Conservation (phyloP, 2,888 invertebrate species). For the Drosophila pseudotalamancana region DNA sequence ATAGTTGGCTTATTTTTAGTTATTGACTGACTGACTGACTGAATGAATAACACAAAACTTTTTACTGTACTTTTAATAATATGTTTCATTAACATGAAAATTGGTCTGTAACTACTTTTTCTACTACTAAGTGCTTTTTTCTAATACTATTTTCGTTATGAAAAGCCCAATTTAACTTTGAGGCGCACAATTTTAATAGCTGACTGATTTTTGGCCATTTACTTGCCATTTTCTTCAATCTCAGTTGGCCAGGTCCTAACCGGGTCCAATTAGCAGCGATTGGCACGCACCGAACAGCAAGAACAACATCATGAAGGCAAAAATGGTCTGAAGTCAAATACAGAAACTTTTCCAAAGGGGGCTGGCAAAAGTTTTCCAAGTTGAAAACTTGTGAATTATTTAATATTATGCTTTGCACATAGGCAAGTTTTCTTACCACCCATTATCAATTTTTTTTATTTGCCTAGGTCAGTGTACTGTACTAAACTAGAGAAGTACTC, state of each 20-base stretch:
- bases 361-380: slow-evolving; percentile 37
- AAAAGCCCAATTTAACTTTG: slow-evolving; percentile 5
- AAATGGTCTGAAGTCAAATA: slow-evolving; percentile 54
- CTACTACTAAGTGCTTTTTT: neutral
- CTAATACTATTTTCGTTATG: neutral
- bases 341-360: slow-evolving; percentile 19
- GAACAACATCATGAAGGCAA: slow-evolving; percentile 54
- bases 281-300: slow-evolving; percentile 36
- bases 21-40: too few species aligned
- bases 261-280: slow-evolving; percentile 59
- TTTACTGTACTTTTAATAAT: neutral
- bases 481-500: slow-evolving; percentile 19
- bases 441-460: neutral
- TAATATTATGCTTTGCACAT: slow-evolving; percentile 51
- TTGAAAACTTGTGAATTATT: slow-evolving; percentile 63
- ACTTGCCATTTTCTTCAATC: slow-evolving; percentile 24
- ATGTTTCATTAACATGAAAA: neutral
- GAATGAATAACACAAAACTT: too few species aligned
- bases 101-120: neutral
- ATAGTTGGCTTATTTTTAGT: slow-evolving; percentile 14
- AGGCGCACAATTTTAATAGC: slow-evolving; percentile 17
- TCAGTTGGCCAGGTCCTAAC: slow-evolving; percentile 8
- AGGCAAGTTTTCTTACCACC: slow-evolving; percentile 12
- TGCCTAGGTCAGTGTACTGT: slow-evolving; percentile 4
- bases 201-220: slow-evolving; percentile 18